A percentile compares a stretch with the other conserved stretches of the same genome.
These are phyloP conservation scores for Sorex maritimensis DNA, from an alignment of 2,797 vertebrate species.

Conservation along the genomic window DNA sequence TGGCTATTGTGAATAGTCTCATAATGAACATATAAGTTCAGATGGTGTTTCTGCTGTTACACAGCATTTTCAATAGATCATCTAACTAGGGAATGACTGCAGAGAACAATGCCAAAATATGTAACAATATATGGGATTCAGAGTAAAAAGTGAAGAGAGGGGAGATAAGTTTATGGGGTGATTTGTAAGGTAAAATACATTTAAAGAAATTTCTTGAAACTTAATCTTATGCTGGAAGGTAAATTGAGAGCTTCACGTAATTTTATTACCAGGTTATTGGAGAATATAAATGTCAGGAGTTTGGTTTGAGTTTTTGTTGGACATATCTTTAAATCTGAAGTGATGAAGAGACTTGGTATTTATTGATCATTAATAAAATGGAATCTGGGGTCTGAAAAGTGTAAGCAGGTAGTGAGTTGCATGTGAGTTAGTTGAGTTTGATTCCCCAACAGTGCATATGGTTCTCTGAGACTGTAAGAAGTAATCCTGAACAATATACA, in stretches of 20 bases:
- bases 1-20: too few species aligned
- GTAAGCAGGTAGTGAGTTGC: too few species aligned
- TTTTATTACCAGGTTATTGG: neutral
- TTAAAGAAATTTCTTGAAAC: slow-evolving; percentile 45
- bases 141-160: slow-evolving; percentile 6
- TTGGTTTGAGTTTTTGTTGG: neutral
- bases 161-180: neutral
- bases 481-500: too few species aligned
- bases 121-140: neutral
- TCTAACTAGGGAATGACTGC: slow-evolving; percentile 50
- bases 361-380: neutral
- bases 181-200: neutral
- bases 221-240: neutral
- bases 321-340: slow-evolving; percentile 21
- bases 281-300: neutral
- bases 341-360: slow-evolving; percentile 27
- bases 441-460: too few species aligned
- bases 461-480: too few species aligned
- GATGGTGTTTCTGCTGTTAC: too few species aligned
- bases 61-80: slow-evolving; percentile 50
- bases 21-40: too few species aligned
- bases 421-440: too few species aligned
- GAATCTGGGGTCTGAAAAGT: neutral
- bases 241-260: neutral
- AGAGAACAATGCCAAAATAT: slow-evolving; percentile 38